A percentile compares a stretch with the other conserved stretches of the same genome.
phyloP scores from a whole-genome alignment of 2,797 vertebrate species.

The Todus mexicanus region DNA sequence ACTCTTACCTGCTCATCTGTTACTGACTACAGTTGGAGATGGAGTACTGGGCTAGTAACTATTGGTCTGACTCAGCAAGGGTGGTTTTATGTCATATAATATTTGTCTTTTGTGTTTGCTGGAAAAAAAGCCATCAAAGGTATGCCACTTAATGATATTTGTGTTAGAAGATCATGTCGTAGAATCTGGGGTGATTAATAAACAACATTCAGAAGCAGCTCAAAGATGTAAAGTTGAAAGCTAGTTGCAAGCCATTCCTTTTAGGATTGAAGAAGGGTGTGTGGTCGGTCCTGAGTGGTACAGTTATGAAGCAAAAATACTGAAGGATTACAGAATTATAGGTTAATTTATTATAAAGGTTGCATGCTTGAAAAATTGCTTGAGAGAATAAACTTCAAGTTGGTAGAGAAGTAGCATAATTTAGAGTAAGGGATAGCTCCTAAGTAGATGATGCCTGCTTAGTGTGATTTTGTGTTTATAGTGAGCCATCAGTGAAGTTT shows the following conservation, averaged over 20 bases:
- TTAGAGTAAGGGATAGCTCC: not conserved
- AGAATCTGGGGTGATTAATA: not conserved
- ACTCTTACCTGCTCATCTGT: not conserved
- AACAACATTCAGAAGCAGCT: not conserved
- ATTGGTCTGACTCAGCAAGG: not conserved
- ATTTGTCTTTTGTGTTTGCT: not conserved
- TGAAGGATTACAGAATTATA: not conserved
- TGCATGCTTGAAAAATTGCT: not conserved
- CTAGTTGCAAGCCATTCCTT: not conserved
- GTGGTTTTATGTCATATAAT: not conserved
- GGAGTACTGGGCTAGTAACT: not conserved
- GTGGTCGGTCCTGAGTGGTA: not conserved
- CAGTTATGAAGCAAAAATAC: not conserved
- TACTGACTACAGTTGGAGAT: not conserved
- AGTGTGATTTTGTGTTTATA: not conserved
- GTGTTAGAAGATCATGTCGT: not conserved
- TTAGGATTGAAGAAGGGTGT: not conserved
- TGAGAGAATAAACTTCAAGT: not conserved
- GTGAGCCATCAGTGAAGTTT: not conserved
- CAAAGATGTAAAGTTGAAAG: not conserved
- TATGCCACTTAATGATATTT: not conserved
- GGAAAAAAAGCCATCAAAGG: not conserved
- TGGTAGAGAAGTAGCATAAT: not conserved
- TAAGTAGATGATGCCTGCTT: not conserved
- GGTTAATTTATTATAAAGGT: not conserved